A percentile compares a stretch with the other conserved stretches of the same genome.
Conservation (phyloP, 2,113 vertebrate genomes). For the Halcyon senegalensis region DNA sequence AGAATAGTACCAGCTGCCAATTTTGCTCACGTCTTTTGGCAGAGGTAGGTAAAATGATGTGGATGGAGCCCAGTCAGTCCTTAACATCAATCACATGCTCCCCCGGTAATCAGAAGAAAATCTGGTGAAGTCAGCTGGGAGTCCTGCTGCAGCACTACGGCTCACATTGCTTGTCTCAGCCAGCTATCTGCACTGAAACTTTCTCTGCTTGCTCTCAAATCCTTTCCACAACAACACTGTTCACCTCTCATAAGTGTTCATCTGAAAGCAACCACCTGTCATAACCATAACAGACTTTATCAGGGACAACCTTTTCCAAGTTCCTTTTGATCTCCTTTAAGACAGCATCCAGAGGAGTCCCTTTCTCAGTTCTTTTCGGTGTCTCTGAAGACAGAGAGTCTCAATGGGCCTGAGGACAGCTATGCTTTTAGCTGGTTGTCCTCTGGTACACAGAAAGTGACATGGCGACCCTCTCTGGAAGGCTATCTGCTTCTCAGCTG, state of each 20-base stretch:
- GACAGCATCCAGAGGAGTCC: not conserved
- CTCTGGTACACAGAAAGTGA: not conserved
- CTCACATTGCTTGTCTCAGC: not conserved
- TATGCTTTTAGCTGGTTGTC: not conserved
- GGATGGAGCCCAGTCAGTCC: not conserved
- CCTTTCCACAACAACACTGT: not conserved
- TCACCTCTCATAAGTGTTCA: not conserved
- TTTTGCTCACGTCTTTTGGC: not conserved
- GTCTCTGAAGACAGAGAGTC: not conserved
- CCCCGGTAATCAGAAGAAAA: not conserved
- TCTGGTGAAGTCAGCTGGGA: not conserved
- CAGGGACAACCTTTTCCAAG: not conserved
- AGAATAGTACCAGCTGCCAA: not conserved
- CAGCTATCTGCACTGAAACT: not conserved
- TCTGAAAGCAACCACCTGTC: not conserved
- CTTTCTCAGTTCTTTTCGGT: not conserved
- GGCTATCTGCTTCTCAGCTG: not conserved
- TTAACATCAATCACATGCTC: not conserved
- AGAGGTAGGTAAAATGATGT: not conserved
- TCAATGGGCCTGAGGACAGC: not conserved
- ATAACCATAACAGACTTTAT: fast-evolving
- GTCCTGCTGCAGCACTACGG: not conserved
- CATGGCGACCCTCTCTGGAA: not conserved
- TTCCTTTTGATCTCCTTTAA: not conserved
- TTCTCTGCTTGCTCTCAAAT: not conserved